Evolutionary conservation across 2,797 vertebrate genomes (phyloP).

Genomic region (Champsocephalus esox): DNA sequence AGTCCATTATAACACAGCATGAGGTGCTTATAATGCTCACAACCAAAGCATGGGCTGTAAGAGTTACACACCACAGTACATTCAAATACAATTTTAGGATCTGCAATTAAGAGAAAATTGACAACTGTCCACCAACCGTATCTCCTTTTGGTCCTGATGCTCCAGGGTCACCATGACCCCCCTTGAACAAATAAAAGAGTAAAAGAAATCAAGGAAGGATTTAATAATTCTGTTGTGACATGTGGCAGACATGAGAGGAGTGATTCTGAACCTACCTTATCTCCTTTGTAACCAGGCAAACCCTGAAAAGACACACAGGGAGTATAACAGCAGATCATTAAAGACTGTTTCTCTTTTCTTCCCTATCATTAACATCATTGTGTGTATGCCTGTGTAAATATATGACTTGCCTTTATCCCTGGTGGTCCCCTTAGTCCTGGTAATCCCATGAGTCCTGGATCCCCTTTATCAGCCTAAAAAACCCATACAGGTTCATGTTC

Average conservation of each 20-base stretch:
- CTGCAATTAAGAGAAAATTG: not conserved
- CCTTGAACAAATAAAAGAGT: conserved; percentile 55
- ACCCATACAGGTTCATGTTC: not conserved
- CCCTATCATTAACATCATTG: not conserved
- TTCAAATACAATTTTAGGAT: conserved; percentile 2
- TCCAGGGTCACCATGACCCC: conserved; percentile 65
- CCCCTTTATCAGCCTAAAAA: conserved; percentile 78
- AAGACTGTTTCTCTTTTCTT: not conserved
- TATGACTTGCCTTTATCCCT: conserved; percentile 87
- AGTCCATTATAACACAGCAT: not conserved
- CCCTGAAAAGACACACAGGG: conserved; percentile 61
- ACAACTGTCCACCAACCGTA: conserved; percentile 65
- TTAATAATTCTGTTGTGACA: not conserved
- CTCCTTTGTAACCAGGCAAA: conserved; percentile 79
- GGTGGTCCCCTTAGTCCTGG: conserved; percentile 92
- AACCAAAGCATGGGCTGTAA: not conserved
- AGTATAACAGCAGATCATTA: conserved; percentile 2
- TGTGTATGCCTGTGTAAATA: conserved; percentile 3
- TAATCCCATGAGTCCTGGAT: conserved; percentile 89
- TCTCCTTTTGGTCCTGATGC: conserved; percentile 88
- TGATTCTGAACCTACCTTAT: conserved; percentile 61
- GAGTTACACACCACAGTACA: not conserved
- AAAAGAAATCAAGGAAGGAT: not conserved
- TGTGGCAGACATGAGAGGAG: not conserved
- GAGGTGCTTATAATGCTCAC: not conserved